phyloP scores from a whole-genome alignment of 2,113 vertebrate genomes.

The Emydocephalus ijimae region DNA sequence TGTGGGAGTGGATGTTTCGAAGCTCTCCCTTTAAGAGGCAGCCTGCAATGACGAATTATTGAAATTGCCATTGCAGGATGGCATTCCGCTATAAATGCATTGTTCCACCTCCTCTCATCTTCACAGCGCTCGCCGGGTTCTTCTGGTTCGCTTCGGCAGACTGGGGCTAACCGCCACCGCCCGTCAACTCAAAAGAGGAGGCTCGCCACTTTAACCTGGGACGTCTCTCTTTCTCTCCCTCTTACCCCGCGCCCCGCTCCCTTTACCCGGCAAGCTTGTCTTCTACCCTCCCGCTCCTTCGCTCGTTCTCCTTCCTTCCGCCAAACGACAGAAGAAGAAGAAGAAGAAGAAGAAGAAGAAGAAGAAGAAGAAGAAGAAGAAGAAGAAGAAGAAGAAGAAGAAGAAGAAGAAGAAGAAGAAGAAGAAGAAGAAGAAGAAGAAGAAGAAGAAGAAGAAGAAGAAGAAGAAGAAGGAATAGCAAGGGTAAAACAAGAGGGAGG shows the following conservation, averaged over 20 bases:
- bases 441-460: not conserved
- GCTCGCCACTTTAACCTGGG: slow-evolving; percentile 35
- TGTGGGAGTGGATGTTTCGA: slow-evolving; percentile 73
- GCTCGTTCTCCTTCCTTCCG: not conserved
- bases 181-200: slow-evolving; percentile 39
- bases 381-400: not conserved
- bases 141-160: slow-evolving; percentile 71
- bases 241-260: slow-evolving; percentile 36
- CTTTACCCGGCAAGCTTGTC: slow-evolving; percentile 49
- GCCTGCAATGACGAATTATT: slow-evolving; percentile 81
- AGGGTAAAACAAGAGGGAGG: not conserved
- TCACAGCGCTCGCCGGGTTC: slow-evolving; percentile 75
- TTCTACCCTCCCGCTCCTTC: not conserved
- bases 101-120: slow-evolving; percentile 82
- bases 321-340: slow-evolving; percentile 24
- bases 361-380: not conserved
- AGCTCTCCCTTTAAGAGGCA: slow-evolving; percentile 82
- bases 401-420: not conserved
- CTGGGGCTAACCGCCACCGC: slow-evolving; percentile 65
- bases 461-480: not conserved
- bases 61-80: slow-evolving; percentile 81
- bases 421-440: not conserved
- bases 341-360: not conserved
- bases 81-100: slow-evolving; percentile 86
- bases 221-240: not conserved